phyloP scores from a whole-genome alignment of 2,113 vertebrate species.

The Turnix velox region DNA sequence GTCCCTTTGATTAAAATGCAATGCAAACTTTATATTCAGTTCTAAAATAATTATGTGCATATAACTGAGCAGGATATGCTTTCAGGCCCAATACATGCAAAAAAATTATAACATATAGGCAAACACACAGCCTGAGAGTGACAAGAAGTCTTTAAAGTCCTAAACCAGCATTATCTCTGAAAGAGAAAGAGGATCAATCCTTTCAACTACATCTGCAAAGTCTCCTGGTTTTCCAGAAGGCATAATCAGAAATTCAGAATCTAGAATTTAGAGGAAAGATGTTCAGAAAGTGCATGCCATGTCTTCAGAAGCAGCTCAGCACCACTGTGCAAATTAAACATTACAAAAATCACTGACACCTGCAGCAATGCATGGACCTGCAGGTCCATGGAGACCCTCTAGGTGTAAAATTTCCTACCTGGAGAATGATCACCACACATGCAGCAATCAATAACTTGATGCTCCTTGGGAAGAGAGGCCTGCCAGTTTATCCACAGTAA shows the following conservation, averaged over 20 bases:
- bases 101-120: not conserved
- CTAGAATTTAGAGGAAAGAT: not conserved
- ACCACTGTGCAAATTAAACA: not conserved
- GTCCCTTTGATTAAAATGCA: not conserved
- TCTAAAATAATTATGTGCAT: not conserved
- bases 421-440: not conserved
- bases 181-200: not conserved
- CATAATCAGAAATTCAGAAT: not conserved
- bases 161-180: not conserved
- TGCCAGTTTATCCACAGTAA: not conserved
- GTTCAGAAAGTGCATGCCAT: accelerated
- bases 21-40: not conserved
- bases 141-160: not conserved
- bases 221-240: not conserved
- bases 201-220: not conserved
- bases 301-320: not conserved
- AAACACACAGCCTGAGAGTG: not conserved
- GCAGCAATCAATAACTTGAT: too few relatives aligned
- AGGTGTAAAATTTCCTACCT: not conserved
- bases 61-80: not conserved
- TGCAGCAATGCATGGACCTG: not conserved
- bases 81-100: not conserved
- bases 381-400: too few relatives aligned
- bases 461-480: too few relatives aligned
- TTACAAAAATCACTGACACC: not conserved